Evolutionary conservation across 2,113 vertebrate genomes (phyloP).

Genomic region (Aegypius monachus): DNA sequence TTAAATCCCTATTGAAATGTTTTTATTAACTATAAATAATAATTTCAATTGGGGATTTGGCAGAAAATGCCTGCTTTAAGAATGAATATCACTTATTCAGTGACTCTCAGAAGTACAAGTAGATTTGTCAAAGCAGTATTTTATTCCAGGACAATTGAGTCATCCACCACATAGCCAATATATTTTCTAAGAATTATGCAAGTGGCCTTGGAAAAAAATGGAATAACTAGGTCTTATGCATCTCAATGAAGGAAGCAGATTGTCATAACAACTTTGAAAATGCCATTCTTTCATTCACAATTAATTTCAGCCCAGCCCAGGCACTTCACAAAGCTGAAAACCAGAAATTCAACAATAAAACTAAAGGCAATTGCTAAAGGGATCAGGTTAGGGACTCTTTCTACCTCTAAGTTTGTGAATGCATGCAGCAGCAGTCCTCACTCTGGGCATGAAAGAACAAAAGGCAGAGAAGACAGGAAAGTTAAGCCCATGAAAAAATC

Average conservation of each 20-base stretch:
- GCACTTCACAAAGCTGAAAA: background rate
- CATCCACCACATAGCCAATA: slow-evolving; percentile 20
- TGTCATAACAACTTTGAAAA: slow-evolving; percentile 65
- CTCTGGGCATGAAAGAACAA: background rate
- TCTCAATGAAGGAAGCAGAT: slow-evolving; percentile 59
- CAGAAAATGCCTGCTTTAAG: slow-evolving; percentile 5
- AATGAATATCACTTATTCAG: background rate
- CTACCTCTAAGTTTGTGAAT: background rate
- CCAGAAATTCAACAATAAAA: background rate
- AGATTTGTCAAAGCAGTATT: slow-evolving; percentile 30
- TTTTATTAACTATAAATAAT: slow-evolving; percentile 26
- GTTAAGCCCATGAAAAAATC: background rate
- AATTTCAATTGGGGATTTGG: background rate
- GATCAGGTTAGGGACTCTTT: background rate
- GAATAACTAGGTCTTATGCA: slow-evolving; percentile 42
- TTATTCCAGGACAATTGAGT: slow-evolving; percentile 52
- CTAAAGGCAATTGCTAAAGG: background rate
- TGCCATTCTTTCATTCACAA: slow-evolving; percentile 57
- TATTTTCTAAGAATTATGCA: slow-evolving; percentile 48
- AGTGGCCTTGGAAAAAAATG: slow-evolving; percentile 29
- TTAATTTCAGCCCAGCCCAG: slow-evolving; percentile 36
- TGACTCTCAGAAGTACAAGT: background rate
- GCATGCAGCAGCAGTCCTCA: background rate
- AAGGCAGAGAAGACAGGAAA: background rate
- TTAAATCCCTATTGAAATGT: background rate